Evolutionary conservation across 2,888 invertebrate species (phyloP).

Genomic region (Hydrotaea cyrtoneurina): DNA sequence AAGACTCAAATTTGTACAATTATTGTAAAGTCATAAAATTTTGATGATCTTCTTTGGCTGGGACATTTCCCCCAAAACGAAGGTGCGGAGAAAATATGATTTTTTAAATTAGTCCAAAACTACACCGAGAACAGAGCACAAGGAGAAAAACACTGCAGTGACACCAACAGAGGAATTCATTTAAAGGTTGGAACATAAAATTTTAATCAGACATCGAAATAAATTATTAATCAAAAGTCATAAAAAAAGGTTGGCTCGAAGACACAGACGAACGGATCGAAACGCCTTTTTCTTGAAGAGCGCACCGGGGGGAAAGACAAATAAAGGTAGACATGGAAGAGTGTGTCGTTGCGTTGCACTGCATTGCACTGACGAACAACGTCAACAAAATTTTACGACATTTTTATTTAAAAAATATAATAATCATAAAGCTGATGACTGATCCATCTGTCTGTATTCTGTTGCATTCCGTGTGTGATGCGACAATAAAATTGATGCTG

Average conservation of each 20-base stretch:
- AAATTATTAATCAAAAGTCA: conserved; percentile 71
- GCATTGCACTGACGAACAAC: conserved; percentile 75
- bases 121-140: not conserved
- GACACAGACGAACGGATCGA: not conserved
- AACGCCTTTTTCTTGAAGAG: conserved; percentile 50
- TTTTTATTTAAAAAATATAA: conserved; percentile 77
- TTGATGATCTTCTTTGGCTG: conserved; percentile 34
- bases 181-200: conserved; percentile 66
- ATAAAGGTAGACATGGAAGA: conserved; percentile 26
- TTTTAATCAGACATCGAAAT: conserved; percentile 69
- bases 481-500: conserved; percentile 19
- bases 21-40: conserved; percentile 57
- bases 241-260: conserved; percentile 61
- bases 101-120: conserved; percentile 48
- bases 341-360: no score
- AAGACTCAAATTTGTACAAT: conserved; percentile 44
- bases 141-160: conserved; percentile 35
- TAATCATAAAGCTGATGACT: conserved; percentile 77
- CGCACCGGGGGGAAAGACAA: not conserved
- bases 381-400: conserved; percentile 77
- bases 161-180: conserved; percentile 46
- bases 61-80: conserved; percentile 16
- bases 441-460: conserved; percentile 69
- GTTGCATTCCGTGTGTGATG: conserved; percentile 8
- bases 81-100: conserved; percentile 42